These are phyloP conservation scores for Oxyruncus cristatus DNA, from an alignment of 2,113 vertebrate species.

Conservation along the genomic window DNA sequence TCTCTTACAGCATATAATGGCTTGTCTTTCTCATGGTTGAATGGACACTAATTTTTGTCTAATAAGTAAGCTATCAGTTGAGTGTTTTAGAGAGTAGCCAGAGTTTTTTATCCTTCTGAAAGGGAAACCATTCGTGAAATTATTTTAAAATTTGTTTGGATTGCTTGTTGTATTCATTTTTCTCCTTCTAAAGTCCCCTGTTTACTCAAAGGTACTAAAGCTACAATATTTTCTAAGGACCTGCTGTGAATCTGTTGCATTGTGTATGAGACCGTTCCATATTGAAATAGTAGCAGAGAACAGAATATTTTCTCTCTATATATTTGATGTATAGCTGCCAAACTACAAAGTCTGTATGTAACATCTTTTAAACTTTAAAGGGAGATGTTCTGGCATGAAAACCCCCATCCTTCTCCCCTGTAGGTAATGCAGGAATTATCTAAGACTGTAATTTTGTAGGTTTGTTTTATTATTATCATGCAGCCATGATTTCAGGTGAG, in stretches of 20 bases:
- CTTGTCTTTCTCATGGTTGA: conserved; percentile 66
- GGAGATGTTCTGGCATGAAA: background rate
- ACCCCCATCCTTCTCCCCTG: background rate
- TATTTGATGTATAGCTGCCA: background rate
- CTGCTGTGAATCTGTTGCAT: conserved; percentile 44
- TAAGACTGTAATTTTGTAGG: background rate
- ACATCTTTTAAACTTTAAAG: background rate
- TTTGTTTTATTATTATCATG: background rate
- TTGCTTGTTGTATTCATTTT: conserved; percentile 57
- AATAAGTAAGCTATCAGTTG: conserved; percentile 70
- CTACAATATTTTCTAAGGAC: conserved; percentile 22
- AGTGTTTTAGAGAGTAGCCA: conserved; percentile 58
- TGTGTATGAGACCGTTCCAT: conserved; percentile 32
- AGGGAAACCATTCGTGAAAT: conserved; percentile 70
- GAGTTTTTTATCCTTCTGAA: conserved; percentile 59
- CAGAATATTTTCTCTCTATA: background rate
- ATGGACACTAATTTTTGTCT: conserved; percentile 73
- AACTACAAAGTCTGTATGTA: background rate
- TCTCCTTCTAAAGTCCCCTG: conserved; percentile 13
- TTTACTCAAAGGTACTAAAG: conserved; percentile 34
- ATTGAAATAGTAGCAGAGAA: conserved; percentile 8
- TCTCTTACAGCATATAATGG: conserved; percentile 66
- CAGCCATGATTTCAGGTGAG: background rate
- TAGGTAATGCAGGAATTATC: background rate
- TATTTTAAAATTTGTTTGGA: conserved; percentile 68